These are phyloP conservation scores for Microctonus hyperodae DNA, from an alignment of 2,888 invertebrate genomes.

Conservation along the genomic window DNA sequence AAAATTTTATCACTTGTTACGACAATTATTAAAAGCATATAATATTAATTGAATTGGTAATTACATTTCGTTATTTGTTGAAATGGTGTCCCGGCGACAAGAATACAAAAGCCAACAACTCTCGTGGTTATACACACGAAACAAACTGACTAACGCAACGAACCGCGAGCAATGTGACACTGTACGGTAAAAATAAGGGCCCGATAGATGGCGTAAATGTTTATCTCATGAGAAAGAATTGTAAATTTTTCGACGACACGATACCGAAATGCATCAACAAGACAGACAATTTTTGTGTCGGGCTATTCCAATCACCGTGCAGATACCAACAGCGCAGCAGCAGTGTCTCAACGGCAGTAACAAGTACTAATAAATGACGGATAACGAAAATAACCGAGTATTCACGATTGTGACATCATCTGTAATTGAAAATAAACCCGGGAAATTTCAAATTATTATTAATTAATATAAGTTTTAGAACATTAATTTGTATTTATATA, in stretches of 20 bases:
- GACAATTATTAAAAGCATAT: not conserved
- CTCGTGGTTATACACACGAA: constrained; percentile 55
- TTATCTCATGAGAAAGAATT: constrained; percentile 40
- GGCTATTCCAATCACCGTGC: constrained; percentile 6
- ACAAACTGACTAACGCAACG: constrained; percentile 58
- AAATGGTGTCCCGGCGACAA: constrained; percentile 35
- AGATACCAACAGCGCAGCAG: not conserved
- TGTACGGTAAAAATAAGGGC: constrained; percentile 39
- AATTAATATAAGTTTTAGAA: too few species aligned
- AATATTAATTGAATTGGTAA: too few species aligned
- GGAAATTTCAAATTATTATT: not conserved
- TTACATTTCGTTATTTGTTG: constrained; percentile 15
- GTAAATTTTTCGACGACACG: not conserved
- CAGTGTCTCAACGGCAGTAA: not conserved
- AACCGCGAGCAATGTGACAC: constrained; percentile 42
- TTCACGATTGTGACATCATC: too few species aligned
- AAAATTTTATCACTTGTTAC: not conserved
- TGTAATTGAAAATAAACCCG: too few species aligned
- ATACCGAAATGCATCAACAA: not conserved
- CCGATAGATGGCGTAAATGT: constrained; percentile 52
- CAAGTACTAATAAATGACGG: not conserved
- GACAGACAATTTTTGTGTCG: not conserved
- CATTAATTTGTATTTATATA: too few species aligned
- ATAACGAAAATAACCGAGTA: too few species aligned
- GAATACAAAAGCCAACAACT: constrained; percentile 46